Evolutionary conservation across 2,888 invertebrate genomes (phyloP).

Genomic region (Congeria kusceri): DNA sequence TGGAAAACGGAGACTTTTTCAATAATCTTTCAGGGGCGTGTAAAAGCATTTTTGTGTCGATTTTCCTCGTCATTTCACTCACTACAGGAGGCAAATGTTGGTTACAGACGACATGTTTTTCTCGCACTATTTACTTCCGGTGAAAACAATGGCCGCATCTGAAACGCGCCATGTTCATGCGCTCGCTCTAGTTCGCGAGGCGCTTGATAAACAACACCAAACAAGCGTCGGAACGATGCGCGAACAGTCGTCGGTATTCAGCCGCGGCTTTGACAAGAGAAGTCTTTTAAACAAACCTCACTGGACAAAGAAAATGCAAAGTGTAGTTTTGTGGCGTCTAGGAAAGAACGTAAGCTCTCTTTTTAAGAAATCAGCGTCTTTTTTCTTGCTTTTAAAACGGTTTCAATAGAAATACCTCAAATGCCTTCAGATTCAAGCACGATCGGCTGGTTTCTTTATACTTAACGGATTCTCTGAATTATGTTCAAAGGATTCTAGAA

Average conservation of each 20-base stretch:
- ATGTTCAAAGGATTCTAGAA: no score
- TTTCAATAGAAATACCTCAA: no score
- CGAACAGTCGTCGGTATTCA: no score
- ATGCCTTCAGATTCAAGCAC: no score
- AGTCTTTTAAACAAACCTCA: background rate
- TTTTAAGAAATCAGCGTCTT: no score
- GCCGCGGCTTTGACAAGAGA: background rate
- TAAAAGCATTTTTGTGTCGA: slow-evolving; percentile 62
- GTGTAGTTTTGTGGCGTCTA: background rate
- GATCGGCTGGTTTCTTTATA: no score
- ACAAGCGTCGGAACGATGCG: no score
- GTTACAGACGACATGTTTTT: slow-evolving; percentile 15
- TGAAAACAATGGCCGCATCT: slow-evolving; percentile 21
- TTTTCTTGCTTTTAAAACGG: no score
- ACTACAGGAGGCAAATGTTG: slow-evolving; percentile 24
- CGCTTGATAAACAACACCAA: slow-evolving; percentile 13
- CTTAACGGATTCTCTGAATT: no score
- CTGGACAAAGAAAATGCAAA: slow-evolving; percentile 8
- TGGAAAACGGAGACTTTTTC: background rate
- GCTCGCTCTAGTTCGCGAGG: background rate
- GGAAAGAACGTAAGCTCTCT: no score
- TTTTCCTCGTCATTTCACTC: slow-evolving; percentile 54
- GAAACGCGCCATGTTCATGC: slow-evolving; percentile 21
- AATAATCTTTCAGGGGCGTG: slow-evolving; percentile 3
- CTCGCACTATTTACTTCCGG: slow-evolving; percentile 21